A percentile compares a stretch with the other conserved stretches of the same genome.
Conservation (phyloP, 2,888 invertebrate genomes). For the Hypolimnas misippus region DNA sequence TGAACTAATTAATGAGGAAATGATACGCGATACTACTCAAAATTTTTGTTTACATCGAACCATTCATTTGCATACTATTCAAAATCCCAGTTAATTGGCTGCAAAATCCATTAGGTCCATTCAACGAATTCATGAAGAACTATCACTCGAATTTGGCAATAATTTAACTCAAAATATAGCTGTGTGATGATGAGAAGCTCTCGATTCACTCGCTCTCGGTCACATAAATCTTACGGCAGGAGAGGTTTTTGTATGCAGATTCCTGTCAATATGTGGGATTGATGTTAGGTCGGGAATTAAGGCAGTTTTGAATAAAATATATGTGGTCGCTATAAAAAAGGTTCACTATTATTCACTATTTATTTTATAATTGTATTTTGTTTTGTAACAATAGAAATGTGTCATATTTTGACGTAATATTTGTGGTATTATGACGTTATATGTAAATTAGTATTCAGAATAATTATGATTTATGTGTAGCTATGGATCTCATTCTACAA, state of each 20-base stretch:
- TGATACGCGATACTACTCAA: constrained; percentile 7
- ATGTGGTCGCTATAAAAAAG: background rate
- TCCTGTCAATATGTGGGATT: constrained; percentile 57
- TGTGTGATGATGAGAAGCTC: background rate
- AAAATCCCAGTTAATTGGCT: constrained; percentile 21
- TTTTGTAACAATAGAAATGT: no score
- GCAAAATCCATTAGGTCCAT: constrained; percentile 23
- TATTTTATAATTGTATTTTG: no score
- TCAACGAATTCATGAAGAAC: constrained; percentile 24
- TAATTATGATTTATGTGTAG: no score
- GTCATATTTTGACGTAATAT: no score
- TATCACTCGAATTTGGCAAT: constrained; percentile 33
- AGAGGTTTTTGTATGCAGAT: constrained; percentile 58
- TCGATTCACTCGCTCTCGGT: constrained; percentile 20
- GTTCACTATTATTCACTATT: background rate
- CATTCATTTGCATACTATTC: constrained; percentile 1
- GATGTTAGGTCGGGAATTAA: constrained; percentile 45
- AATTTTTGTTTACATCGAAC: constrained; percentile 13
- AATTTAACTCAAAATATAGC: constrained; percentile 20
- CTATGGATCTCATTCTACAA: no score
- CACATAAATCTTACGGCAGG: constrained; percentile 21
- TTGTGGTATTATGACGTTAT: no score
- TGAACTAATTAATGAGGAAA: constrained; percentile 4
- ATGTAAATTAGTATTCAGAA: no score
- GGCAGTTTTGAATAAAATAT: constrained; percentile 58